Evolutionary conservation across 1,140 invertebrate genomes (phyloP), one percentile per base, ranked within the genome.

Genomic region (Drosophila willistoni): DNA sequence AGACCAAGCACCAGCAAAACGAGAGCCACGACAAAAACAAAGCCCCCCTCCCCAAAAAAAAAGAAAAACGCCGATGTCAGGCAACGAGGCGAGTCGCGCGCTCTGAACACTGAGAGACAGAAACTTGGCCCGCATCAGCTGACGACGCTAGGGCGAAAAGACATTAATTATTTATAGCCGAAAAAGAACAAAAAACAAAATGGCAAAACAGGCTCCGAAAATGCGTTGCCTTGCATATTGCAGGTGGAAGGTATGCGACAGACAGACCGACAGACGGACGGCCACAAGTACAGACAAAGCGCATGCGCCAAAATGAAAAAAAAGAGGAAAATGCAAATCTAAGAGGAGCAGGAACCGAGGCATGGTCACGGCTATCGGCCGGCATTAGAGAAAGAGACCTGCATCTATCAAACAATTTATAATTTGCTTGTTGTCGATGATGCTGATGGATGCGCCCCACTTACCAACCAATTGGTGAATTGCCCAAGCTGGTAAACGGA

Each of bases 401-500:
- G 17, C 44, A 51, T 12, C 44, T 51, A 22, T 9, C 9, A 22
- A 51, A 19, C 44, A 17, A 47, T 47, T 47, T 17, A 17, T n/a
- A 7, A 47, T 36, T 36, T 36, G 34, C 34, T 36, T 39, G 3
- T 12, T 51, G 17, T 57, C 70, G 65, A 19, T 71, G 64, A 64
- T 22, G 39, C 47, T 44, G 63, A 29, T 29, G 29, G 29, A 1
- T 68, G 34, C 29, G 34, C 29, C 39, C 56, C 55, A 91, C 91
- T 92, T 74, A 92, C 91, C 91, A 91, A 92, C 92, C 93, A 59
- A 93, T 92, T 51, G 94, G 80, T 68, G 94, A 84, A 79, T 93
- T 87, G 73, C 91, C 64, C 76, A 91, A 71, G 77, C 92, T 94
- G 29, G 92, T 93, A 72, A 94, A 94, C 10, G 95, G 95, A 75